Evolutionary conservation across 2,797 vertebrate species (phyloP), one percentile per base, ranked within the genome.

Genomic region (Artibeus jamaicensis): DNA sequence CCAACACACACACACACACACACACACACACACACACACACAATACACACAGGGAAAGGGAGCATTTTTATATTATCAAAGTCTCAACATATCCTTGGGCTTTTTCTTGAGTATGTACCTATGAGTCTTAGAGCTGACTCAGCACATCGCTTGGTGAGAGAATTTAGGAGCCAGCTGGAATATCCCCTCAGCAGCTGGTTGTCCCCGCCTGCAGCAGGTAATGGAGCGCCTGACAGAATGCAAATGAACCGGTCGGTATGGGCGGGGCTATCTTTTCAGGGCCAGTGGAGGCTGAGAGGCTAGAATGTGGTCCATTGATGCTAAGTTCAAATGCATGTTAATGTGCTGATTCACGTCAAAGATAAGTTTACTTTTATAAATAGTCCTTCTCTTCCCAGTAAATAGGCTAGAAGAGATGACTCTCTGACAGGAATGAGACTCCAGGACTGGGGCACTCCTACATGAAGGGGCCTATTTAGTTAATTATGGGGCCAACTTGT

Each of bases 401-500:
- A 91, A 95, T 73, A 96, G 89, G n/a, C 93, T 93, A 22, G 79
- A 96, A 96, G 89, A 92, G 92, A 96, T 96, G 88, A 86, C 50
- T 90, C 34, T 94, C 88, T 86, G 89, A 87, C 93, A 95, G 89
- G 57, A 96, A 42, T 76, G 88, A 94, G 79, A 92, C 86, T 96
- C 94, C 46, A 84, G 68, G 73, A 50, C 81, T 71, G n/a, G 91
- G 39, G 88, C 73, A 96, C 57, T 95, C 71, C 48, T 97, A 96
- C 95, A 94, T 97, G 95, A 97, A 97, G 95, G 95, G 59, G 79
- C 76, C 94, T 96, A 95, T 95, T 97, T 96, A 97, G 88, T 95
- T 97, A 96, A 96, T 96, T 97, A 96, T 91, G 94, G 95, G 74
- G 78, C 83, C 94, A 97, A 78, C 93, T 89, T 95, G 92, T 95